Evolutionary conservation across 2,888 invertebrate species (phyloP).

Genomic region (Diadegma fenestrale): DNA sequence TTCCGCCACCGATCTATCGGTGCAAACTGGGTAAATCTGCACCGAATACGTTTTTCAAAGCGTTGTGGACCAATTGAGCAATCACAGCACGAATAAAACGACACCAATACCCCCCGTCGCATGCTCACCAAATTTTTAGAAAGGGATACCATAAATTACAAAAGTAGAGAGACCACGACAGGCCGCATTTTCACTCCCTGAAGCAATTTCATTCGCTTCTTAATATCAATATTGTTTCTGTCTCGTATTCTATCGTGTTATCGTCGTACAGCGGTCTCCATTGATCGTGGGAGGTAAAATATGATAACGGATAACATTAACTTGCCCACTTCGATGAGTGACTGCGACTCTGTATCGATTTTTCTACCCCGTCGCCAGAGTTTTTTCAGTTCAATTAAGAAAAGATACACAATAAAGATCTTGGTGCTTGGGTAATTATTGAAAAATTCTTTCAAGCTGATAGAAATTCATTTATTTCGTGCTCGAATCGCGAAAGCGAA

Average conservation of each 20-base stretch:
- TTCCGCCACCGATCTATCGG: too few relatives aligned
- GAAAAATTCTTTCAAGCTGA: background rate
- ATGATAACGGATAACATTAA: conserved; percentile 45
- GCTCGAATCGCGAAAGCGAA: background rate
- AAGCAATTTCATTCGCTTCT: conserved; percentile 13
- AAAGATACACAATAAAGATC: background rate
- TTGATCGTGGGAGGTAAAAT: conserved; percentile 21
- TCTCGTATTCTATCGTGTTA: conserved; percentile 31
- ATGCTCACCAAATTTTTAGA: too few relatives aligned
- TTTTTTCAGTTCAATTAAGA: background rate
- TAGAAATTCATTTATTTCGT: background rate
- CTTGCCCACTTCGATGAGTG: conserved; percentile 2
- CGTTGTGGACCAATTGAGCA: too few relatives aligned
- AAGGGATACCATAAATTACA: conserved; percentile 54
- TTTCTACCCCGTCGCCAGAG: background rate
- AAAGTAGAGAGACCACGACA: background rate
- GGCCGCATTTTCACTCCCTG: conserved; percentile 29
- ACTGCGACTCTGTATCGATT: background rate
- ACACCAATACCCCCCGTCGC: too few relatives aligned
- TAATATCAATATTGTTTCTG: conserved; percentile 33
- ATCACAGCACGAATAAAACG: too few relatives aligned
- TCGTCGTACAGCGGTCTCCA: background rate
- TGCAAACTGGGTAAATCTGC: too few relatives aligned
- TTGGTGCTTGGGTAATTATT: background rate
- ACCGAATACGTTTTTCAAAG: too few relatives aligned